Base-by-base conservation (phyloP, 2,888 invertebrate genomes). In the Ernsta delagoae region DNA sequence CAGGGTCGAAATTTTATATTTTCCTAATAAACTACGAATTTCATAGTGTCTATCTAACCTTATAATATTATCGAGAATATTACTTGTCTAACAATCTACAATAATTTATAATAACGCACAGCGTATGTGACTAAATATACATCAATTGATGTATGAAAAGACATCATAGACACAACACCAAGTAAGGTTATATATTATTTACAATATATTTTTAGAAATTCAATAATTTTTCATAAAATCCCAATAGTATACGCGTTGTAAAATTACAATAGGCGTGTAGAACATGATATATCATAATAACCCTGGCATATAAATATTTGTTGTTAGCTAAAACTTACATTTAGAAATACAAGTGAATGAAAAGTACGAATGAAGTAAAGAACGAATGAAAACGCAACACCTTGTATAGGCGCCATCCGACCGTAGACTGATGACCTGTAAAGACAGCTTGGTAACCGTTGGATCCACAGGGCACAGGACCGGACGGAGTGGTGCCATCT, bases 261-360 rank as follows among this genome's bases (percentile, higher is more conserved):
- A 53, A 65, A 50, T 59, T 65, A 67, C 16, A 24, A 24, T 24
- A 24, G 24, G 24, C 24, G 24, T 61, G 11, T 36, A 43, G 24
- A 3, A 48, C 9, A 53, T 67, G 66, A 67, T 67, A 67, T 67
- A 67, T 67, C 34, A 16, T 61, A n/a, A 57, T 61, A 56, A 67
- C 67, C 67, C 67, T 67, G 67, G 16, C 45, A 59, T 41, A 66
- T 24, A 24, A 24, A 24, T 53, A 59, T 59, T 59, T 41, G 5
- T 41, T 48, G 65, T 63, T 54, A 16, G 54, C 53, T n/a, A 54
- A 41, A 12, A 11, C 41, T 59, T 8, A 56, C 34, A 56, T n/a
- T 56, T 34, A 34, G 34, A 53, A 53, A 9, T 24, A 53, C 24
- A 24, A 31, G 2, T 31, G 31, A 31, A 31, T 31, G 4, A 3